Evolutionary conservation across 2,888 invertebrate genomes (phyloP).

Genomic region (Drosophila buzzatii): DNA sequence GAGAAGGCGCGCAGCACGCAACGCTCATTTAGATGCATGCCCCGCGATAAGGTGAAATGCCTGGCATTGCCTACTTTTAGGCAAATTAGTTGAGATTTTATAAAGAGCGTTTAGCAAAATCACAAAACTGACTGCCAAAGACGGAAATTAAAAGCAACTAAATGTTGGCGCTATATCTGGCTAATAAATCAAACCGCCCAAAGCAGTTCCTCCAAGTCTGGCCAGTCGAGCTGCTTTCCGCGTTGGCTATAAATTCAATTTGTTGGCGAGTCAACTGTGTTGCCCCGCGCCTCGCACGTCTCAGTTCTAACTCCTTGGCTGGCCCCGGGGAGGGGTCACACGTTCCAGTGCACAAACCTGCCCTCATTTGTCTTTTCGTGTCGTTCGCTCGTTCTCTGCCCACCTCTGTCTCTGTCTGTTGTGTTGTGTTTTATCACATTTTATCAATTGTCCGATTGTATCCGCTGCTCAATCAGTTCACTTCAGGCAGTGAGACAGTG

Average conservation of each 20-base stretch:
- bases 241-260: constrained; percentile 75
- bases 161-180: constrained; percentile 64
- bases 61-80: constrained; percentile 66
- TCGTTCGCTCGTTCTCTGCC: background rate
- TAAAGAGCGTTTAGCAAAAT: constrained; percentile 50
- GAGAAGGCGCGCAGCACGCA: constrained; percentile 54
- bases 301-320: constrained; percentile 35
- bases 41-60: constrained; percentile 52
- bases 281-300: constrained; percentile 6
- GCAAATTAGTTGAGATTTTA: constrained; percentile 67
- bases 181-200: constrained; percentile 65
- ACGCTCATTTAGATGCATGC: constrained; percentile 78
- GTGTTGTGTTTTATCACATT: constrained; percentile 68
- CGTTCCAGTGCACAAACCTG: constrained; percentile 67
- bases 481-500: background rate
- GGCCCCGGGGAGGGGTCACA: constrained; percentile 23
- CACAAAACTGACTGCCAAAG: constrained; percentile 62
- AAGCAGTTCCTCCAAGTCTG: constrained; percentile 8
- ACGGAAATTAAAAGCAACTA: constrained; percentile 76
- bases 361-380: constrained; percentile 70
- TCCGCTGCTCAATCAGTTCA: constrained; percentile 73
- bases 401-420: constrained; percentile 8
- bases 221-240: constrained; percentile 44
- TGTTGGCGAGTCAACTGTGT: constrained; percentile 54
- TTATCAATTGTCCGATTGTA: constrained; percentile 77